Base-by-base conservation (phyloP, 2,888 invertebrate species). In the Stenchaetothrips biformis region DNA sequence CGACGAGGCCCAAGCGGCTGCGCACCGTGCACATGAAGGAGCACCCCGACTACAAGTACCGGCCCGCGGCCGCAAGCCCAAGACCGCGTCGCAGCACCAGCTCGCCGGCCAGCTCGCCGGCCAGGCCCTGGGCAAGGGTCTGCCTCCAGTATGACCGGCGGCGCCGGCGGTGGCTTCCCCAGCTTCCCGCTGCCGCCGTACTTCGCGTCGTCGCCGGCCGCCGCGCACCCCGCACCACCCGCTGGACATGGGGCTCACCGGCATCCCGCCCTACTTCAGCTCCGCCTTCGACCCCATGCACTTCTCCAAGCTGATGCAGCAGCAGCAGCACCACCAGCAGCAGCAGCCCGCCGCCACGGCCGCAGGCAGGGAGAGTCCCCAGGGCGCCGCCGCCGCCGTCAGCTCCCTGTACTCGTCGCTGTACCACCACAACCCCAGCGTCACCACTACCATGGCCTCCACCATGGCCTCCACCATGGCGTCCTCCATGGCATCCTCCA, bases 1-100 rank as follows among this genome's bases (percentile, higher is more conserved):
- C 84, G 97, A 98, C 86, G 97, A 97, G 87, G 97, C n/a, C 98
- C 0, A 97, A 98, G 86, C 89, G 96, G 74, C 88, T 98, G 82
- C 89, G 97, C 9, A 93, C 94, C 0, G 87, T 93, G 85, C 95
- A 97, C 90, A 96, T 95, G 94, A 94, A 94, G 88, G 94, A 95
- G 85, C 95, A 96, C 85, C 96, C 96, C 0, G 95, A 96, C 86
- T 96, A 96, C 88, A 96, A 96, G 87, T 96, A 95, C 89, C 88
- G 95, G 80, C n/a, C 95, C 95, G 81, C 90, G n/a, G 94, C 83
- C 90, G 95, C 87, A 95, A 95, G 88, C 94, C 94, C 80, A 95
- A 95, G 87, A 91, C 93, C 7, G 67, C 25, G 6, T 25, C 21
- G 67, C 67, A 74, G 67, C 67, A 74, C n/a, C 67, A 67, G 9